phyloP scores from a whole-genome alignment of 2,113 vertebrate species.

The Tamias sibiricus region DNA sequence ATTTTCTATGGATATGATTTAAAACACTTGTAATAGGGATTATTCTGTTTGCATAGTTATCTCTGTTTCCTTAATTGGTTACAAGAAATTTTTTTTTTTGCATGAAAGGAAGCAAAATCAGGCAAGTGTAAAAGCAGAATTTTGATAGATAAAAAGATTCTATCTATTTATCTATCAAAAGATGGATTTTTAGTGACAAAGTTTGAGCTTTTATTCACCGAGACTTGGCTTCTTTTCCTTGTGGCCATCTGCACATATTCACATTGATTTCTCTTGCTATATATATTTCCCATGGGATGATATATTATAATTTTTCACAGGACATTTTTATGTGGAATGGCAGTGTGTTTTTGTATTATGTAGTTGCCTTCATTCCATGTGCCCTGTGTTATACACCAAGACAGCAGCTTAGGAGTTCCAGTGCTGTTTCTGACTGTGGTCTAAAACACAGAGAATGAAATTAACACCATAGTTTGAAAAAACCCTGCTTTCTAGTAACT shows the following conservation, averaged over 20 bases:
- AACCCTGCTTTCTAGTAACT: slow-evolving; percentile 12
- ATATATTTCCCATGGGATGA: neutral
- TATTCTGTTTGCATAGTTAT: neutral
- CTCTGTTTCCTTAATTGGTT: neutral
- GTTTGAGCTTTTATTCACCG: neutral
- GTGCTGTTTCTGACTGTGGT: neutral
- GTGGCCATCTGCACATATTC: neutral
- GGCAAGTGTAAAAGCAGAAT: neutral
- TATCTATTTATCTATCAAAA: neutral
- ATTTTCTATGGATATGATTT: neutral
- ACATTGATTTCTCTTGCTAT: neutral
- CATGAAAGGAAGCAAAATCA: slow-evolving; percentile 6
- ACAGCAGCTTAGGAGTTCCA: neutral
- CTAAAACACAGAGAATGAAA: neutral
- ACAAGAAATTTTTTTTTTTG: slow-evolving; percentile 37
- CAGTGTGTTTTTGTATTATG: neutral
- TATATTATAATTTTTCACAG: neutral
- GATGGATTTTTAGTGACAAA: slow-evolving; percentile 1
- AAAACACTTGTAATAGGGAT: neutral
- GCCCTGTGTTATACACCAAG: neutral
- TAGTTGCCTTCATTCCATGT: neutral
- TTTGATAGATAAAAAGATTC: neutral
- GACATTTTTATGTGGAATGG: neutral
- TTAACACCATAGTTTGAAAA: neutral
- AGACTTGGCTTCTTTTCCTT: neutral